A percentile compares a stretch with the other conserved stretches of the same genome.
These are phyloP conservation scores for Colaptes auratus DNA, from an alignment of 2,113 vertebrate species.

Conservation along the genomic window DNA sequence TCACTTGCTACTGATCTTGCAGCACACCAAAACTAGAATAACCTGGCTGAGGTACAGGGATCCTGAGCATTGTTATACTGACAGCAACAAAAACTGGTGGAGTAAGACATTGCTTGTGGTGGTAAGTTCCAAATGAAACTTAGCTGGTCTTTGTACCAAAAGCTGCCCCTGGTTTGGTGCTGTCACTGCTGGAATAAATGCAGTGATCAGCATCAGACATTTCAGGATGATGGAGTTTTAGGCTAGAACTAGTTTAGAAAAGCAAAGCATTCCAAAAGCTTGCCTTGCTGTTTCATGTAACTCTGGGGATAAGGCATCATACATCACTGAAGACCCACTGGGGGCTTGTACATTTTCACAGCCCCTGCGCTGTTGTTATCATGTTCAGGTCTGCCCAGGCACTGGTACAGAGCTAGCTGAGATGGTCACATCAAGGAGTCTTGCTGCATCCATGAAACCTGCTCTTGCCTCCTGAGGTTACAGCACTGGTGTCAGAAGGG, in stretches of 20 bases:
- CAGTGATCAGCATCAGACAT: neutral
- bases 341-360: neutral
- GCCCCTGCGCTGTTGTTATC: neutral
- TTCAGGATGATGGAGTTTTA: neutral
- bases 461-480: neutral
- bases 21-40: neutral
- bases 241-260: neutral
- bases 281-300: fast-evolving
- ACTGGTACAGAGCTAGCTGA: neutral
- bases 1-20: neutral
- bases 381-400: neutral
- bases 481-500: too few relatives aligned
- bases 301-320: neutral
- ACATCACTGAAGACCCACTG: fast-evolving
- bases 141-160: fast-evolving
- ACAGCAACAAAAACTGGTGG: neutral
- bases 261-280: neutral
- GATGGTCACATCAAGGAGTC: neutral
- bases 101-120: neutral
- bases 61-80: neutral
- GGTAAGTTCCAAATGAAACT: neutral
- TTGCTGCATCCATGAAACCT: neutral
- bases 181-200: neutral
- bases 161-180: neutral
- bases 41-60: neutral